A percentile compares a stretch with the other conserved stretches of the same genome.
These are phyloP conservation scores for Nymphalis polychloros DNA, from an alignment of 2,888 invertebrate species.

Conservation along the genomic window DNA sequence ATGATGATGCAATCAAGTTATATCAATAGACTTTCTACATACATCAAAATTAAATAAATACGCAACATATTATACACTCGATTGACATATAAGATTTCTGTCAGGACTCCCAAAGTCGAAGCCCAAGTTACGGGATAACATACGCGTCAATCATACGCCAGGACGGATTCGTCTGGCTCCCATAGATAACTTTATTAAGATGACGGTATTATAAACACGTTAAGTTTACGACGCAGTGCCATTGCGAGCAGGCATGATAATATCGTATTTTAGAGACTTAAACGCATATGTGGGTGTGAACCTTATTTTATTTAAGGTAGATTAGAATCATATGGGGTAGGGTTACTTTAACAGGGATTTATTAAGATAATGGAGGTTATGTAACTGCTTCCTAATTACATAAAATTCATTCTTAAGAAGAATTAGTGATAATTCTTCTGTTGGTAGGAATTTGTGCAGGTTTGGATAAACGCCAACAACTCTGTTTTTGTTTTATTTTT, in stretches of 20 bases:
- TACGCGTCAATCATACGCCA: slow-evolving; percentile 15
- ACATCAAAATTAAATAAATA: no score
- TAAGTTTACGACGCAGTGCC: slow-evolving; percentile 5
- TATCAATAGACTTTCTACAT: no score
- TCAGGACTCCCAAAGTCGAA: no score
- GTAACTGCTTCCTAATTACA: no score
- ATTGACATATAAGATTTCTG: background rate
- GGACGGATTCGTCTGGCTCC: background rate
- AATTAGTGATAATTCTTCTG: no score
- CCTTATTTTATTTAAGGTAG: slow-evolving; percentile 2
- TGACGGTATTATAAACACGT: slow-evolving; percentile 17
- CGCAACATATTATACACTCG: no score
- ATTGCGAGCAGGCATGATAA: background rate
- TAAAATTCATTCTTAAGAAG: no score
- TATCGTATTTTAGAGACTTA: slow-evolving; percentile 1
- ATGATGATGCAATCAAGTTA: no score
- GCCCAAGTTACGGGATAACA: slow-evolving; percentile 2
- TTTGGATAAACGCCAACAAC: background rate
- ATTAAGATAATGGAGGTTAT: background rate
- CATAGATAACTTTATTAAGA: slow-evolving; percentile 17
- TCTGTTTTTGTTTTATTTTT: no score
- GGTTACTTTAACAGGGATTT: no score
- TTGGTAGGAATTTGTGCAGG: no score
- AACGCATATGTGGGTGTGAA: background rate
- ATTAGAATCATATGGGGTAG: background rate